Conservation (phyloP, 1,140 invertebrate species). For the Conus betulinus region DNA sequence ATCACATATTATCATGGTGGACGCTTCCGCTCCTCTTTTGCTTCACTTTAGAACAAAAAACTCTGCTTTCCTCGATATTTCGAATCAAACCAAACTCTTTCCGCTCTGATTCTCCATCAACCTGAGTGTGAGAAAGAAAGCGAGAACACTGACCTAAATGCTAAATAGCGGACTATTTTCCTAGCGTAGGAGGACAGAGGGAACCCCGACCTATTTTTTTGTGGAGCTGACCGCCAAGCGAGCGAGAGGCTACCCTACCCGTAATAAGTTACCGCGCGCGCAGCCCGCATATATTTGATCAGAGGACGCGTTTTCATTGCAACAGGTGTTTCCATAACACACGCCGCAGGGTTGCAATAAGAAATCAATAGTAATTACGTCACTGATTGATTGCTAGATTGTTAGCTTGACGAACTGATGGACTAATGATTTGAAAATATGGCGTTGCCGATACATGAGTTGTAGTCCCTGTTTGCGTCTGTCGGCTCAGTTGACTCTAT, state of each 20-base stretch:
- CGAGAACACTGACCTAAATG: constrained; percentile 34
- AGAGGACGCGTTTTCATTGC: constrained; percentile 24
- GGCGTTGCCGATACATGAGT: no score
- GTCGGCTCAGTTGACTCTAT: no score
- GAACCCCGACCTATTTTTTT: constrained; percentile 43
- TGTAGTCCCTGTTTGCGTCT: no score
- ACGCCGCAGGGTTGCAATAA: no score
- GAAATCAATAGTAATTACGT: no score
- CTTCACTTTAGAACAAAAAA: neutral
- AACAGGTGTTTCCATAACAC: neutral
- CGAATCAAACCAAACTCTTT: neutral
- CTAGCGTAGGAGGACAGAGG: constrained; percentile 39
- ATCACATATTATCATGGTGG: constrained; percentile 36
- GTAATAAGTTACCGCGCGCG: constrained; percentile 9
- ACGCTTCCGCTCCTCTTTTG: constrained; percentile 22
- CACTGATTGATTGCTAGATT: no score
- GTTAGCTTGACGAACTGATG: no score
- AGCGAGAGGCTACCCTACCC: neutral
- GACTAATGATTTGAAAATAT: no score
- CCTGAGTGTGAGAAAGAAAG: neutral
- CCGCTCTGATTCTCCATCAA: neutral
- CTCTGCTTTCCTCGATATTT: neutral
- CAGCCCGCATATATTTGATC: neutral
- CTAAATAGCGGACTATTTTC: constrained; percentile 41
- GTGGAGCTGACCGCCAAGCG: constrained; percentile 29